phyloP scores from a whole-genome alignment of 2,888 invertebrate genomes.

The Serrognathus titanus region DNA sequence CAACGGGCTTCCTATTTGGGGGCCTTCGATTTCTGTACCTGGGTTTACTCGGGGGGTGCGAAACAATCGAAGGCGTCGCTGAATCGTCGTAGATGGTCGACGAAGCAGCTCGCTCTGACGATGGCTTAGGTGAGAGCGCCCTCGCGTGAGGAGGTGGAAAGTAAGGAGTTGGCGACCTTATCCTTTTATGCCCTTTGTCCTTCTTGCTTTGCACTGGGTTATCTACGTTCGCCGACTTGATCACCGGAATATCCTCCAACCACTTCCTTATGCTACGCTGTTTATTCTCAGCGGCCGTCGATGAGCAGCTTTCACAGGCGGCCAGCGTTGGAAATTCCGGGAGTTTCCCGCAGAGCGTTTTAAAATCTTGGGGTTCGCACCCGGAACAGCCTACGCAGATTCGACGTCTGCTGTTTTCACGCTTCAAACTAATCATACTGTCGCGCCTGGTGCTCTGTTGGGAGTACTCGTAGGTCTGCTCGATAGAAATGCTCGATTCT shows the following conservation, averaged over 20 bases:
- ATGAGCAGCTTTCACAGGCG: conserved; percentile 55
- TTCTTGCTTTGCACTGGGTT: conserved; percentile 6
- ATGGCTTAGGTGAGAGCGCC: conserved; percentile 33
- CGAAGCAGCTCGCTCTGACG: conserved; percentile 26
- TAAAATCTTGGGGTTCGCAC: conserved; percentile 52
- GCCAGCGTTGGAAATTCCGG: conserved; percentile 49
- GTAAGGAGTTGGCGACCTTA: conserved; percentile 41
- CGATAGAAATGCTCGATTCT: conserved; percentile 54
- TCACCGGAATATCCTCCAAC: conserved; percentile 68
- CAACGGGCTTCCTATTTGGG: conserved; percentile 30
- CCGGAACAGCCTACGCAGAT: conserved; percentile 62
- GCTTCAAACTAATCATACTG: conserved; percentile 58
- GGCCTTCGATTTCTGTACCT: conserved; percentile 24
- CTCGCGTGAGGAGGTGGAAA: conserved; percentile 28
- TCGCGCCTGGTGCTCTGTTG: conserved; percentile 52
- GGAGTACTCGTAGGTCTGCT: conserved; percentile 51
- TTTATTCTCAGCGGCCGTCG: conserved; percentile 62
- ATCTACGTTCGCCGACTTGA: conserved; percentile 23
- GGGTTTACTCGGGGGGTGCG: conserved; percentile 16
- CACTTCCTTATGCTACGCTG: conserved; percentile 72
- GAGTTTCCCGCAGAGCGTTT: conserved; percentile 42
- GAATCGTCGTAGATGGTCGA: conserved; percentile 8
- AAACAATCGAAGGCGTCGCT: conserved; percentile 11
- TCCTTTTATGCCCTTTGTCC: conserved; percentile 20
- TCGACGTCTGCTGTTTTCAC: conserved; percentile 60